Evolutionary conservation across 1,140 invertebrate species (phyloP).

Genomic region (Zaprionus africanus): DNA sequence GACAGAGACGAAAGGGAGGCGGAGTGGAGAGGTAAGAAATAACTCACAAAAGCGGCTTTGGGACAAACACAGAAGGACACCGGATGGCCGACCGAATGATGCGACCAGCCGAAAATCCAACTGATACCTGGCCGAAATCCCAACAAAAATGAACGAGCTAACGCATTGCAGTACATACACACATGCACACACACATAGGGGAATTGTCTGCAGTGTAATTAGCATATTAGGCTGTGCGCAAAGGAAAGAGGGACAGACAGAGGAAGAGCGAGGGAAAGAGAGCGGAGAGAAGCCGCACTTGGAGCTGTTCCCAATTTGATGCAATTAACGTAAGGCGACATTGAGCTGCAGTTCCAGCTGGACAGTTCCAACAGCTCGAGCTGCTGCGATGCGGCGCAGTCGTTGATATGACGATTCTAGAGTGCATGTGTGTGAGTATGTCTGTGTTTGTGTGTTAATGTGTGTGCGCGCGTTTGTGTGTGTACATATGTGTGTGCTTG

Average conservation of each 20-base stretch:
- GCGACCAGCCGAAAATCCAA: not conserved
- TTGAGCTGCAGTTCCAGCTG: constrained; percentile 32
- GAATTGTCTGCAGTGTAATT: constrained; percentile 77
- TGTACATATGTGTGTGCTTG: not conserved
- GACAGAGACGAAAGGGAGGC: not conserved
- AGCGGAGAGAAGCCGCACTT: constrained; percentile 32
- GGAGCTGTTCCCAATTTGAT: constrained; percentile 65
- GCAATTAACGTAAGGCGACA: constrained; percentile 77
- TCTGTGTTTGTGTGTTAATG: not conserved
- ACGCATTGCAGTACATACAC: constrained; percentile 68
- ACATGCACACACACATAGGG: constrained; percentile 4
- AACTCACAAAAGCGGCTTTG: constrained; percentile 70
- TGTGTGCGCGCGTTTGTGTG: not conserved
- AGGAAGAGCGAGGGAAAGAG: constrained; percentile 6
- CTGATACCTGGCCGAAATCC: constrained; percentile 66
- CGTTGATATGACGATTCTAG: constrained; percentile 74
- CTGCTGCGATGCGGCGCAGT: constrained; percentile 36
- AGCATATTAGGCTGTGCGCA: constrained; percentile 73
- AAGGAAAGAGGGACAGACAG: not conserved
- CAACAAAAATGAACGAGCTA: constrained; percentile 66
- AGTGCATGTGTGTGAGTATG: constrained; percentile 1
- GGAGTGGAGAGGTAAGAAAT: constrained; percentile 4
- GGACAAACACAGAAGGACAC: constrained; percentile 34
- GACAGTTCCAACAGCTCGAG: constrained; percentile 16
- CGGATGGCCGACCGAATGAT: not conserved